Conservation (phyloP, 2,113 vertebrate species). For the Dolichallabes microphthalmus region DNA sequence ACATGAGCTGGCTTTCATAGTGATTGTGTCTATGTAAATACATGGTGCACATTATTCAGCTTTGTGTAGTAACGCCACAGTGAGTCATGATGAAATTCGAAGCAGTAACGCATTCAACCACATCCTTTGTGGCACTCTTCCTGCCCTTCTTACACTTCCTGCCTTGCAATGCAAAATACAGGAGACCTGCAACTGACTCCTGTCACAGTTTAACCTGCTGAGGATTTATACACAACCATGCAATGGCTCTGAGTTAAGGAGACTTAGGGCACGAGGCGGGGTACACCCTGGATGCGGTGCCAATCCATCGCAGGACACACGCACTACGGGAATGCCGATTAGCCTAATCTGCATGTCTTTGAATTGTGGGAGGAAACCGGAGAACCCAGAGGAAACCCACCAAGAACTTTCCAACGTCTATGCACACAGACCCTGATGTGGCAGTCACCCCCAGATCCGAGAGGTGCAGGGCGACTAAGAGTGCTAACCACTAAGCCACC, state of each 20-base stretch:
- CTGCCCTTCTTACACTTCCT: conserved; percentile 44
- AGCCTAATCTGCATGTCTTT: too few relatives aligned
- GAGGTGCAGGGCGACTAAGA: too few relatives aligned
- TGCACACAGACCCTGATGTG: too few relatives aligned
- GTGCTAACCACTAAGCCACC: too few relatives aligned
- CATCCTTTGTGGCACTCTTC: conserved; percentile 44
- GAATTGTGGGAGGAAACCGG: too few relatives aligned
- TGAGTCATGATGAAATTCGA: conserved; percentile 6
- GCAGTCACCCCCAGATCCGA: too few relatives aligned
- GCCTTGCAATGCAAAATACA: conserved; percentile 8
- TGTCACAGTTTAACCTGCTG: conserved; percentile 3
- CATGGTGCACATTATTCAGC: neutral
- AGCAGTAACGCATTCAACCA: conserved; percentile 30
- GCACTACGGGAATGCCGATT: too few relatives aligned
- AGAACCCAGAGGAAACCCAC: too few relatives aligned
- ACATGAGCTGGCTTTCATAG: neutral
- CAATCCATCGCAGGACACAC: too few relatives aligned
- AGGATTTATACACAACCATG: neutral
- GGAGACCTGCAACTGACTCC: conserved; percentile 23
- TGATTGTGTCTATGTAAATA: neutral
- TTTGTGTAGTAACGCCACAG: conserved; percentile 1
- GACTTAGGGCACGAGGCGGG: too few relatives aligned
- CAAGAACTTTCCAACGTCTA: too few relatives aligned
- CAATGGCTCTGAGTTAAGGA: neutral
- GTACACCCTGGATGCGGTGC: too few relatives aligned